Conservation (phyloP, 2,113 vertebrate species). For the Lophochroa leadbeateri region DNA sequence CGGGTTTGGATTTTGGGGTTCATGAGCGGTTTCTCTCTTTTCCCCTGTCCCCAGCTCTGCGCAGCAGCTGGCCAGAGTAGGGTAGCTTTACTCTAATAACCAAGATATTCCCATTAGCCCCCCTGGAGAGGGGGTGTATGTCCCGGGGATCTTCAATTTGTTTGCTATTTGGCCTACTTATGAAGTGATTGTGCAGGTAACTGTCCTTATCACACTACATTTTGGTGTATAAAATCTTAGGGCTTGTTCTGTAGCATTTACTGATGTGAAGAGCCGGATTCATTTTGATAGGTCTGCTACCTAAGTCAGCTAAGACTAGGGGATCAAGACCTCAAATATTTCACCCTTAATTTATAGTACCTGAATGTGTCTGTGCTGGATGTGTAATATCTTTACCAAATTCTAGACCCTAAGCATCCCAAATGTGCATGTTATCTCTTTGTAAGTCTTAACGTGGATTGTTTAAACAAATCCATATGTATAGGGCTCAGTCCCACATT, state of each 20-base stretch:
- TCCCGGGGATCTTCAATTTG: background rate
- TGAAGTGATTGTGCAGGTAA: background rate
- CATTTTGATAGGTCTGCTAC: background rate
- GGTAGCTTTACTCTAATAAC: background rate
- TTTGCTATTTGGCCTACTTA: background rate
- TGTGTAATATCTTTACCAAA: conserved; percentile 25
- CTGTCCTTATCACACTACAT: background rate
- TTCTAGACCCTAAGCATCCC: conserved; percentile 51
- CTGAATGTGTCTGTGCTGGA: conserved; percentile 2
- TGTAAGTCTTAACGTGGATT: conserved; percentile 9
- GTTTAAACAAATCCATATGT: conserved; percentile 58
- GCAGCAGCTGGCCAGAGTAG: background rate
- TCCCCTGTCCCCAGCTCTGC: background rate
- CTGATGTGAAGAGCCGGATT: background rate
- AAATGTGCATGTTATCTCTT: conserved; percentile 48
- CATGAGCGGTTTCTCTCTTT: fast-evolving
- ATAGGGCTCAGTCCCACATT: conserved; percentile 42
- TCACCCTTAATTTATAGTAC: conserved; percentile 47
- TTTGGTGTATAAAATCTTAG: background rate
- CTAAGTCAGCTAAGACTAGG: background rate
- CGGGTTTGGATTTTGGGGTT: background rate
- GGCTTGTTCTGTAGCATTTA: background rate
- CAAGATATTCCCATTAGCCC: background rate
- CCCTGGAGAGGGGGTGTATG: background rate
- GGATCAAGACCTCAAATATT: conserved; percentile 56